Evolutionary conservation across 2,113 vertebrate genomes (phyloP).

Genomic region (Varanus salvator): DNA sequence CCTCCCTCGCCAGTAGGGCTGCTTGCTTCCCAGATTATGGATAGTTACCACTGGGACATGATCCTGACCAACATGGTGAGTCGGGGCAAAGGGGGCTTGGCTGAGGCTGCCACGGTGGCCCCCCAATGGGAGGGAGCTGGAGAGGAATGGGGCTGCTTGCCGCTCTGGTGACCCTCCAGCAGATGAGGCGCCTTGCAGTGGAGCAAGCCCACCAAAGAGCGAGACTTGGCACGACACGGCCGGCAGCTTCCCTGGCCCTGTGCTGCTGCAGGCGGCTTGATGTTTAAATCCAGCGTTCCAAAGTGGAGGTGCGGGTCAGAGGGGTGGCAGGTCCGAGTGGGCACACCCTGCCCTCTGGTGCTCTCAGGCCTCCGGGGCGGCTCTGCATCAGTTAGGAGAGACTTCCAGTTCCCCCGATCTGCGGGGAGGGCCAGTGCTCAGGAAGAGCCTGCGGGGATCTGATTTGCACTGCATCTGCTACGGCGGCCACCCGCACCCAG

Average conservation of each 20-base stretch:
- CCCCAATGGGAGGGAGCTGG: too few species aligned
- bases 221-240: too few species aligned
- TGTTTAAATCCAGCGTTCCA: not conserved
- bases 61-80: slow-evolving; percentile 65
- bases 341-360: too few species aligned
- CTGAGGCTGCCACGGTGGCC: not conserved
- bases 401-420: too few species aligned
- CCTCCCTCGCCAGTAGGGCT: not conserved
- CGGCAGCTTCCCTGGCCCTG: not conserved
- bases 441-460: not conserved
- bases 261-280: not conserved
- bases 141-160: too few species aligned
- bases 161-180: too few species aligned
- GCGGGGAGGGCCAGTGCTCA: not conserved
- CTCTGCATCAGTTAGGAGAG: not conserved
- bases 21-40: slow-evolving; percentile 46
- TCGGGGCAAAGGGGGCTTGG: not conserved
- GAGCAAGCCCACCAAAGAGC: too few species aligned
- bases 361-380: too few species aligned
- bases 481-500: too few species aligned
- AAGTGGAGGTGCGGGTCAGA: too few species aligned
- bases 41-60: slow-evolving; percentile 43
- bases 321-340: too few species aligned
- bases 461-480: not conserved
- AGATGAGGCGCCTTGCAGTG: too few species aligned